Conservation (phyloP, 2,113 vertebrate genomes). For the Xerus inauris region DNA sequence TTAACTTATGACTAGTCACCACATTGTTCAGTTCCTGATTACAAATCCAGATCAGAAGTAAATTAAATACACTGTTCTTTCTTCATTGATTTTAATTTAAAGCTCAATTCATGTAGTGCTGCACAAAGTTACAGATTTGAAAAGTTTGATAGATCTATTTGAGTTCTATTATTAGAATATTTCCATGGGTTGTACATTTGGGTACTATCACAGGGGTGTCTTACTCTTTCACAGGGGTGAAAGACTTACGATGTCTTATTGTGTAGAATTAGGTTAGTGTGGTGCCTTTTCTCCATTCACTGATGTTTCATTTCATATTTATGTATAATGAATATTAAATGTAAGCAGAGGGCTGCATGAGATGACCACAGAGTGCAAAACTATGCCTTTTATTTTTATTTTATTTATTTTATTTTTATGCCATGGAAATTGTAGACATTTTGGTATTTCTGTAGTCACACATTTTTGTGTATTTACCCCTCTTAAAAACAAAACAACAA, state of each 20-base stretch:
- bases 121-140: constrained; percentile 70
- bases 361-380: background rate
- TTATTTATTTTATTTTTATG: too few species aligned
- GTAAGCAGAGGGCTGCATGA: background rate
- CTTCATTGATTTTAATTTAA: constrained; percentile 85
- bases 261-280: background rate
- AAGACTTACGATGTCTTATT: background rate
- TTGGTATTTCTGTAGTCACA: background rate
- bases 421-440: background rate
- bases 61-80: constrained; percentile 81
- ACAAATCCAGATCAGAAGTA: constrained; percentile 79
- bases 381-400: constrained; percentile 43
- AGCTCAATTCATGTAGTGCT: constrained; percentile 73
- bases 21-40: constrained; percentile 77
- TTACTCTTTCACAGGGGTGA: background rate
- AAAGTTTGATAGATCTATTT: constrained; percentile 69
- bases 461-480: background rate
- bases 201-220: background rate
- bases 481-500: background rate
- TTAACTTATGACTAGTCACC: constrained; percentile 79
- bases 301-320: constrained; percentile 15
- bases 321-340: background rate
- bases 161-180: constrained; percentile 51
- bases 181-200: background rate
- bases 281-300: background rate